Base-by-base conservation (phyloP, 2,797 vertebrate genomes). In the Lutjanus campechanus region DNA sequence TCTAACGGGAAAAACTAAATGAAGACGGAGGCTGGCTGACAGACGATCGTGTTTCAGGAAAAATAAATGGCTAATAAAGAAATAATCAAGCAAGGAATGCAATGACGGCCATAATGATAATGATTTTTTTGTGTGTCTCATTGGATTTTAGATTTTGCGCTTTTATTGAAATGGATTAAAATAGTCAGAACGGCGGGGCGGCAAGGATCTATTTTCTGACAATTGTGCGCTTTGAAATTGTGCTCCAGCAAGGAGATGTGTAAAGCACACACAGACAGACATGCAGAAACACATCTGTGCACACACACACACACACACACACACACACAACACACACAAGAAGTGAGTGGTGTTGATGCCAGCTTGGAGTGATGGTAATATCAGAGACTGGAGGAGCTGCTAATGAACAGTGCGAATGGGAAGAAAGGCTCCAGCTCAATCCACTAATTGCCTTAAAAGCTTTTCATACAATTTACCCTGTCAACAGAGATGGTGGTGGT, bases 391-490 rank as follows among this genome's bases (percentile, higher is more conserved):
- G 91, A 93, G 92, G 92, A 95, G 93, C 94, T 92, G 91, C 93
- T 95, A 96, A 96, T 95, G 95, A 96, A 95, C 91, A 94, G 86
- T 84, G 89, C 90, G 92, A 93, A 95, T 94, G 92, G 91, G 93
- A 95, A 95, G 93, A 95, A 95, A 95, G 90, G 92, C 92, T 93
- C 87, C 84, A 89, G 93, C 93, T 95, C 93, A 95, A 94, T 94
- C 91, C 94, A 91, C 93, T 95, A 94, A 96, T 95, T 96, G 94
- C 93, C 93, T 95, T 95, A 95, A 95, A 95, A 95, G 94, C 95
- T 94, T 94, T 95, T 95, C 91, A 91, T 95, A 94, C 95, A 94
- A 94, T 95, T 94, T 94, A 90, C 90, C 88, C 91, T 93, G 93
- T 95, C 94, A 95, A 95, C 94, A 95, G 87, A 94, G 90, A 93